These are phyloP conservation scores for Oceanodroma leucorhoa DNA, from an alignment of 2,797 vertebrate genomes.

Conservation along the genomic window DNA sequence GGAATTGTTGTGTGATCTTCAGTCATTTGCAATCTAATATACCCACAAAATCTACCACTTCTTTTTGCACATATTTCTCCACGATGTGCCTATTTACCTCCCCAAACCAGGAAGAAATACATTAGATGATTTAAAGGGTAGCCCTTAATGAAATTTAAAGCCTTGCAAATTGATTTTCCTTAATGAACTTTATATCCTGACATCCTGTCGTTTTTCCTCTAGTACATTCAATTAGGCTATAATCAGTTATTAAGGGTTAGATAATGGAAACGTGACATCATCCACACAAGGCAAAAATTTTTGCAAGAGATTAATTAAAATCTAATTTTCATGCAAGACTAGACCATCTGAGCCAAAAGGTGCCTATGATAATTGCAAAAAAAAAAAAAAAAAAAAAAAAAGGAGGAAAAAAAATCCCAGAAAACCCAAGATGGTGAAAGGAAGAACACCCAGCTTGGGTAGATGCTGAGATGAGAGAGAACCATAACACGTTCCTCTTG, in stretches of 20 bases:
- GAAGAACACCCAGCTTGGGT: background rate
- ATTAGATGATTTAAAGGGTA: conserved; percentile 58
- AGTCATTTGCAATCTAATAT: conserved; percentile 57
- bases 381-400: no score
- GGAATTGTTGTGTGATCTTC: conserved; percentile 52
- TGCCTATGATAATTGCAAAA: background rate
- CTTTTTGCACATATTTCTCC: conserved; percentile 22
- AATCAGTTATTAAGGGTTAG: conserved; percentile 48
- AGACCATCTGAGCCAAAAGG: conserved; percentile 35
- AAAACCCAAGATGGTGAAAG: background rate
- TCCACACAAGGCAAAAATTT: conserved; percentile 19
- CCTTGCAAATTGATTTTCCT: conserved; percentile 64
- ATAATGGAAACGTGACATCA: conserved; percentile 64
- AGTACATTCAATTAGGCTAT: conserved; percentile 52
- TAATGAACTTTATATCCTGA: conserved; percentile 69
- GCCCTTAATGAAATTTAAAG: conserved; percentile 61
- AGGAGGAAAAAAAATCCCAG: fast-evolving
- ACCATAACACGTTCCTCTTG: background rate
- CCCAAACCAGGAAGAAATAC: conserved; percentile 23
- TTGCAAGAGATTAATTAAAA: conserved; percentile 58
- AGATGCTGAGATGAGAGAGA: background rate
- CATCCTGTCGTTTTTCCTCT: conserved; percentile 41
- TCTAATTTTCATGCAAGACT: conserved; percentile 41
- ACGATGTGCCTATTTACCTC: conserved; percentile 48
- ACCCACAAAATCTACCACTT: conserved; percentile 25